Percentiles rank a stretch among this genome's conserved stretches.
phyloP scores from a whole-genome alignment of 2,888 invertebrate species.

The Melangyna quadrimaculata region DNA sequence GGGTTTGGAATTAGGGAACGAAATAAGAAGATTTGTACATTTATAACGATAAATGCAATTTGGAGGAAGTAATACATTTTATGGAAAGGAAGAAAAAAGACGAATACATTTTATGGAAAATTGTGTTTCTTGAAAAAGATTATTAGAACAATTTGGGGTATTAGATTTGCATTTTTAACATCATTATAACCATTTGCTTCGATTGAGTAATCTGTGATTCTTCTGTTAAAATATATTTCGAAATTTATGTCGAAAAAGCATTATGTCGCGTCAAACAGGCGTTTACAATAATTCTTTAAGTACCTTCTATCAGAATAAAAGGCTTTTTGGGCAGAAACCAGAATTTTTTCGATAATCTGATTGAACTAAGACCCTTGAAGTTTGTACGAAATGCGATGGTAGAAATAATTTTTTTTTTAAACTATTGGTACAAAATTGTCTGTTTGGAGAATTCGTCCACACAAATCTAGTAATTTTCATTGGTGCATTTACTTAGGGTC shows the following conservation, averaged over 20 bases:
- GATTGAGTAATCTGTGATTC: neutral
- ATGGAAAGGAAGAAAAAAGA: too few species aligned
- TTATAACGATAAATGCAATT: neutral
- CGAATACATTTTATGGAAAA: neutral
- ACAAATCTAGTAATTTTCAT: too few species aligned
- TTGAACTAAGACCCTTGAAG: too few species aligned
- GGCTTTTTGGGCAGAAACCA: too few species aligned
- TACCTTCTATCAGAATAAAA: too few species aligned
- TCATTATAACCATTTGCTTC: neutral
- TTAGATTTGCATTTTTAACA: neutral
- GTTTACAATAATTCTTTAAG: too few species aligned
- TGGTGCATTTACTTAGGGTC: too few species aligned
- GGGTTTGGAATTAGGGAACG: neutral
- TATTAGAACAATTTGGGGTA: neutral
- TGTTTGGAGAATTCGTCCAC: too few species aligned
- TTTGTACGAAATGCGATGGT: too few species aligned
- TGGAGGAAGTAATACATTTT: neutral
- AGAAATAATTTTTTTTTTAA: too few species aligned
- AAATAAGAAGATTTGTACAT: neutral
- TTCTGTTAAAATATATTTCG: neutral
- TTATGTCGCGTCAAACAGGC: neutral
- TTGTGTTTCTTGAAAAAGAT: neutral
- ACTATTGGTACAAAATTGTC: too few species aligned
- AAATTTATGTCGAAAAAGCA: neutral
- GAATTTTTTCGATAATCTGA: too few species aligned